These are phyloP conservation scores for Dinoponera quadriceps DNA, from an alignment of 1,140 invertebrate genomes.

Conservation along the genomic window DNA sequence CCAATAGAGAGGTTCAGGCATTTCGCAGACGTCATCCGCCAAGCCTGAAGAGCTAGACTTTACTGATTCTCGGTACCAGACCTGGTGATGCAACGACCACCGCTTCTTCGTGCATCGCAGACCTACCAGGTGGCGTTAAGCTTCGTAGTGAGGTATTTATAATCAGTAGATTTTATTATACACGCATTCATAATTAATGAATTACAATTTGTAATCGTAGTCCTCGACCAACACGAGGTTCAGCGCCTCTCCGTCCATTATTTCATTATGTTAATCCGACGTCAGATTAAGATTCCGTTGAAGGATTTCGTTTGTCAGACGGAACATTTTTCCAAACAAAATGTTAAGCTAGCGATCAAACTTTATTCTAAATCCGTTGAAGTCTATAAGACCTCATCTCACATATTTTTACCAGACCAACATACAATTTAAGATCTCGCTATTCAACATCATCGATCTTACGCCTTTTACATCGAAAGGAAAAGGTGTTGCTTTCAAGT, in stretches of 20 bases:
- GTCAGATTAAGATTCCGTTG: neutral
- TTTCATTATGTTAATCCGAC: neutral
- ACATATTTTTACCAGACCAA: too few relatives aligned
- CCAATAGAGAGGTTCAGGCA: conserved; percentile 8
- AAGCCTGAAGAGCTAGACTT: neutral
- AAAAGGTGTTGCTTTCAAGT: too few relatives aligned
- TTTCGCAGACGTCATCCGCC: conserved; percentile 32
- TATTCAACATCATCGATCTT: too few relatives aligned
- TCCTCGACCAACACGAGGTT: neutral
- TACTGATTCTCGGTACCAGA: conserved; percentile 6
- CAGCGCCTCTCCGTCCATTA: neutral
- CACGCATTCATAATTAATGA: neutral
- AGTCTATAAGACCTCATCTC: too few relatives aligned
- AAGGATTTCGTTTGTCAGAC: neutral
- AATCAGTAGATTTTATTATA: neutral
- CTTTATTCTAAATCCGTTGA: too few relatives aligned
- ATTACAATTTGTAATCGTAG: neutral
- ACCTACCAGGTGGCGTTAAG: conserved; percentile 30
- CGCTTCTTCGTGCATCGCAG: conserved; percentile 6
- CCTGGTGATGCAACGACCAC: neutral
- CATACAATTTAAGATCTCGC: too few relatives aligned
- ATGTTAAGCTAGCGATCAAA: too few relatives aligned
- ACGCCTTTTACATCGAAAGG: too few relatives aligned
- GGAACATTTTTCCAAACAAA: neutral
- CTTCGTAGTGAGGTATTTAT: neutral